These are phyloP conservation scores for Sula dactylatra DNA, from an alignment of 2,113 vertebrate species.

Conservation along the genomic window DNA sequence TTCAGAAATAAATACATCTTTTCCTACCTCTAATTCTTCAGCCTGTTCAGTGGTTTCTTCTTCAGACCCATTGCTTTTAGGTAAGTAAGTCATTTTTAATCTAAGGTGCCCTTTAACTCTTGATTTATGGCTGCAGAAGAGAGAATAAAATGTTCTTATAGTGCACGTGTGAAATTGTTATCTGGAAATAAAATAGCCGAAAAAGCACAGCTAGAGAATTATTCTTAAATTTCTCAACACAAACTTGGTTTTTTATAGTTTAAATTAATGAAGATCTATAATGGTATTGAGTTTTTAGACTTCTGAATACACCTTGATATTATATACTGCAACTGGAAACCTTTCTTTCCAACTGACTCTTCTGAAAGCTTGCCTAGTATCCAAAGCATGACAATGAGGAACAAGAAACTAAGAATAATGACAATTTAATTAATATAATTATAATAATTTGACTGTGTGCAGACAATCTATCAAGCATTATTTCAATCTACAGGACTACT, in stretches of 20 bases:
- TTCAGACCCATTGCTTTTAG: constrained; percentile 84
- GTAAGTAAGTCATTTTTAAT: constrained; percentile 98
- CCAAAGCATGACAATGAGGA: neutral
- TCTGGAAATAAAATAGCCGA: neutral
- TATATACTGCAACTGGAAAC: neutral
- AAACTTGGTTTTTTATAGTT: neutral
- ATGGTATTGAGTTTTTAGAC: neutral
- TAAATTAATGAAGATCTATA: neutral
- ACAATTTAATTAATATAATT: neutral
- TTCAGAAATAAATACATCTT: neutral
- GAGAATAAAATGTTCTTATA: neutral
- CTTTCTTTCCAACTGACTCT: neutral
- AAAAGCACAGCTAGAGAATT: neutral
- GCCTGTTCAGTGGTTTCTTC: constrained; percentile 84
- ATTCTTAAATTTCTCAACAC: neutral
- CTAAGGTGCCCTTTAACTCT: constrained; percentile 95
- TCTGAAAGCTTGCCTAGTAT: neutral
- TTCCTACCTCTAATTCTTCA: constrained; percentile 88
- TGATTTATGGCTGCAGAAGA: constrained; percentile 86
- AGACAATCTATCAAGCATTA: neutral
- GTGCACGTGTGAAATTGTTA: neutral
- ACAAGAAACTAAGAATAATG: neutral
- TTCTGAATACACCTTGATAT: neutral
- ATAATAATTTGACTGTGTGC: neutral
- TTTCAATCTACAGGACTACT: neutral